Base-by-base conservation (phyloP, 2,113 vertebrate species). In the Gavia stellata region DNA sequence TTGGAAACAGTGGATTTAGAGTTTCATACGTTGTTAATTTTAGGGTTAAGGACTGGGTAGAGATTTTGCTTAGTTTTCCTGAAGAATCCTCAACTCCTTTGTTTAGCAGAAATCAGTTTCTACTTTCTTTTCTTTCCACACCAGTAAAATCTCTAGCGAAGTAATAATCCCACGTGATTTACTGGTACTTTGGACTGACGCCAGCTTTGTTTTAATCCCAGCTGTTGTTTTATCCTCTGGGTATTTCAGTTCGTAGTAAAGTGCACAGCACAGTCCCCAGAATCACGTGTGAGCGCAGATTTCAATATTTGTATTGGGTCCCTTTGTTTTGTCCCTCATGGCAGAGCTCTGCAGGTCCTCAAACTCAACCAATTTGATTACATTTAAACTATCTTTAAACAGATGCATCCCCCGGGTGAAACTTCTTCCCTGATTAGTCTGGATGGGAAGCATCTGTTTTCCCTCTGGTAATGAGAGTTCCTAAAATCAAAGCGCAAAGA, bases 361-460 rank as follows among this genome's bases (percentile, higher is more conserved):
- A 91, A 90, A 92, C 74, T 92, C 88, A 81, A 90, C 92, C 82
- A 85, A 71, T 93, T 87, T 92, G 82, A 95, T 97, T 97, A 96
- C 74, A 81, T 95, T 96, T 96, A 96, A 96, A 89, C 90, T 96
- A 70, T 90, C 38, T 86, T 97, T 93, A 88, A 95, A 84, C 68
- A 96, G 88, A 96, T 88, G 83, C 72, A 88, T 97, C 97, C 94
- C 75, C 75, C 95, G 93, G 75, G 90, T 96, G 62, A 96, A 95
- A 95, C 86, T 91, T 96, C 95, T 91, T 91, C 75, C 81, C 86
- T 94, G 95, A 96, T 97, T 96, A 95, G 53, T 92, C 71, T 96
- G 86, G 94, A 97, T 94, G 78, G 94, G 82, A 97, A 97, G 89
- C 95, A 97, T 96, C 96, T 97, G 96, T 96, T 97, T 97, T 95